These are phyloP conservation scores for Calameuta idolon DNA, from an alignment of 2,888 invertebrate genomes.

Conservation along the genomic window DNA sequence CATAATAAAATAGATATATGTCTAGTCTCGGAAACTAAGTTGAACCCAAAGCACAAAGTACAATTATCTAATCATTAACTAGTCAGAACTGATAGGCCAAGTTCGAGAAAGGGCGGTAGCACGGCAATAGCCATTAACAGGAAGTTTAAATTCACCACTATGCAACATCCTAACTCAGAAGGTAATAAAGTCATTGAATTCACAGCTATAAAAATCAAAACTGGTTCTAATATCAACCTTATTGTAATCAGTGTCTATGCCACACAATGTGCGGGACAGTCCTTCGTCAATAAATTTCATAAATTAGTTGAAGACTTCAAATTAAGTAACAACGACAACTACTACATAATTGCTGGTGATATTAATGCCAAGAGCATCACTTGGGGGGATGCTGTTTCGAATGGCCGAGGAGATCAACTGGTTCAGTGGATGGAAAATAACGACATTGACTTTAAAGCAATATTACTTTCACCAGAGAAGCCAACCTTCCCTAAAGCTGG, in stretches of 20 bases:
- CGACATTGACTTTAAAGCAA: too few relatives aligned
- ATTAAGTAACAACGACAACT: constrained; percentile 10
- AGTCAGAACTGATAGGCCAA: constrained; percentile 27
- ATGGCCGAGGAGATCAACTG: too few relatives aligned
- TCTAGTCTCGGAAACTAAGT: constrained; percentile 31
- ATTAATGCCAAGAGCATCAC: constrained; percentile 17
- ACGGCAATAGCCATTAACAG: constrained; percentile 29
- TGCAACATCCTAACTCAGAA: constrained; percentile 4
- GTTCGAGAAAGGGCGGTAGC: constrained; percentile 21
- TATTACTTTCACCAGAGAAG: too few relatives aligned
- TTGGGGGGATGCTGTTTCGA: constrained; percentile 9
- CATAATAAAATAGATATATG: constrained; percentile 24
- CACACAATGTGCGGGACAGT: constrained; percentile 7
- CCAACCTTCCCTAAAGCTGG: too few relatives aligned
- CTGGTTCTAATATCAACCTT: neutral
- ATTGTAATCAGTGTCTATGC: constrained; percentile 24
- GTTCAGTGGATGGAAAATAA: too few relatives aligned
- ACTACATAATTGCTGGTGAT: constrained; percentile 27
- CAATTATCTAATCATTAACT: constrained; percentile 26
- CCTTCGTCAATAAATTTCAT: constrained; percentile 13
- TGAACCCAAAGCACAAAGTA: constrained; percentile 23
- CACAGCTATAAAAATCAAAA: constrained; percentile 21
- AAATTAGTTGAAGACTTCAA: constrained; percentile 12
- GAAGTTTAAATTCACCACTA: constrained; percentile 7
- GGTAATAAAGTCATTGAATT: constrained; percentile 23